Conservation (phyloP, 2,797 vertebrate genomes). For the Danio tinwini region DNA sequence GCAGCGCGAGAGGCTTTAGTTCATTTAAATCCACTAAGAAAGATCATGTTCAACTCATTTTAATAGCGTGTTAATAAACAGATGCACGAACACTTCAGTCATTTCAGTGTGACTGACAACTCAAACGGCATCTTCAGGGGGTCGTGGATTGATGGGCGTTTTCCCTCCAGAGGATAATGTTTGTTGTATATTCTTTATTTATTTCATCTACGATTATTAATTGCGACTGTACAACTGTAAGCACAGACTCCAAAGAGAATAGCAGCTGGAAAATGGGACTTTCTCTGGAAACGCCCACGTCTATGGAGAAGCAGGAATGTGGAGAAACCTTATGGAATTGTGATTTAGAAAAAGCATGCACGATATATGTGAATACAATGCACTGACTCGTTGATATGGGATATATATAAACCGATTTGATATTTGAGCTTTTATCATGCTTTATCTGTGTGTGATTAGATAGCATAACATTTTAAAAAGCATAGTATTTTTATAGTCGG, state of each 20-base stretch:
- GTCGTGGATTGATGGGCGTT: conserved; percentile 8
- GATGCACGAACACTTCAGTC: no score
- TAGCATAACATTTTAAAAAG: no score
- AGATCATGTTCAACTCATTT: not conserved
- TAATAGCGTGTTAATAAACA: no score
- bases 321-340: conserved; percentile 36
- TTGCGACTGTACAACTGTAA: not conserved
- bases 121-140: not conserved
- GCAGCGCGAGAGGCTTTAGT: not conserved
- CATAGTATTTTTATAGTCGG: no score
- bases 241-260: not conserved
- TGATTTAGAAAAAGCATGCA: not conserved
- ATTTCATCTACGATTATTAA: not conserved
- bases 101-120: no score
- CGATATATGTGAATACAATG: not conserved
- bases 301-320: conserved; percentile 45
- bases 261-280: conserved; percentile 33
- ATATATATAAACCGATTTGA: no score
- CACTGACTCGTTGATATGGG: not conserved
- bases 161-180: not conserved
- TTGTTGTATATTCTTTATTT: not conserved
- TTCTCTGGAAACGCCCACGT: conserved; percentile 49
- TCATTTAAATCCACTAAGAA: conserved; percentile 1
- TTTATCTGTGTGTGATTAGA: no score
- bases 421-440: not conserved